Base-by-base conservation (phyloP, 1,140 invertebrate species). In the Polypedilum pembai region DNA sequence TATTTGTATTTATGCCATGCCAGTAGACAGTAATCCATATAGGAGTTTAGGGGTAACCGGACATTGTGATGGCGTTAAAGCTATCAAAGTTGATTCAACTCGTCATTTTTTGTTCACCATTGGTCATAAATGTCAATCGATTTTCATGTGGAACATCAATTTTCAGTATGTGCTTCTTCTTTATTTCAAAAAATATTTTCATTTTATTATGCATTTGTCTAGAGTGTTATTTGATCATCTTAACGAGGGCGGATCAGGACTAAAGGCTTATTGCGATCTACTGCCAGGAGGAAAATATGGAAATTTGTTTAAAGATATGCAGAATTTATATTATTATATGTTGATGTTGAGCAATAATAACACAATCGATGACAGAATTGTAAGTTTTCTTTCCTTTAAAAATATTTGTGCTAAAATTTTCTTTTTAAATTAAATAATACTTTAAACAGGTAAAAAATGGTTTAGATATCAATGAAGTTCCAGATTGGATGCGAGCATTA, bases 141-240 rank as follows among this genome's bases (percentile, higher is more conserved):
- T 69, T 18, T 69, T 69, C 65, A 69, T 69, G 65, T 69, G 65
- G 65, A n/a, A 69, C 5, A 69, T 69, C 18, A 69, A 69, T 20
- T 69, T 69, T 69, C 65, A 21, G 65, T 69, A 69, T 20, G 65
- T 5, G 17, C 0, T 20, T 69, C 1, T 10, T 18, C 45, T 56
- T 56, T 15, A 56, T 3, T 20, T 20, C 17, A 8, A 69, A 69
- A 21, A 10, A 7, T 20, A 18, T 69, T n/a, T 69, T 69, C n/a
- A 69, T 69, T 69, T 69, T 20, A 10, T 21, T 7, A 7, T 7
- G 7, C 65, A 18, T 69, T 69, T 10, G 17, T 69, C 20, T 69
- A 69, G 65, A 69, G 8, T 18, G 15, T 10, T 69, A 10, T 21
- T 69, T 69, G 65, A 69, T 69, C 65, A 69, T 69, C 8, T 69